Evolutionary conservation across 2,888 invertebrate species (phyloP).

Genomic region (Amorpha juglandis): DNA sequence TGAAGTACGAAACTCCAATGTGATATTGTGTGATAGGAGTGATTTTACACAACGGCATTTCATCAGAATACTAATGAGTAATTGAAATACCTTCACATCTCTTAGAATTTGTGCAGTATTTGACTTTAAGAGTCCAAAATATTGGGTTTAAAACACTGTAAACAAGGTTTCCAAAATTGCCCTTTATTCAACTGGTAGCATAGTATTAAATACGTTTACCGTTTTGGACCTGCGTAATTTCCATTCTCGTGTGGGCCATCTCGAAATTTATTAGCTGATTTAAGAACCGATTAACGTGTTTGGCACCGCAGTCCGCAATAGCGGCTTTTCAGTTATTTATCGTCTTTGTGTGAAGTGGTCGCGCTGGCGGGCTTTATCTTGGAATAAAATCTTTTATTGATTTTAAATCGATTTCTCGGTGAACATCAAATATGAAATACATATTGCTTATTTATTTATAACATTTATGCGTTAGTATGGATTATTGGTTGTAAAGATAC

Average conservation of each 20-base stretch:
- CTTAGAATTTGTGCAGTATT: too few species aligned
- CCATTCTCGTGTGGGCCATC: constrained; percentile 13
- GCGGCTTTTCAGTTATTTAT: constrained; percentile 25
- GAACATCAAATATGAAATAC: constrained; percentile 1
- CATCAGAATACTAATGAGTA: too few species aligned
- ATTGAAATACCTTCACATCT: too few species aligned
- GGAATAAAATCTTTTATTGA: constrained; percentile 30
- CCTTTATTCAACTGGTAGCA: background rate
- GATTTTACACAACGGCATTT: too few species aligned
- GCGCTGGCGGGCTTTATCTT: constrained; percentile 4
- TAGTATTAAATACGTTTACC: background rate
- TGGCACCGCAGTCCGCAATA: constrained; percentile 24
- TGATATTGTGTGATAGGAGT: too few species aligned
- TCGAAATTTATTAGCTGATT: constrained; percentile 27
- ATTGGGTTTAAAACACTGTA: background rate
- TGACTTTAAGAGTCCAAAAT: background rate
- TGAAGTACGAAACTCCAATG: too few species aligned
- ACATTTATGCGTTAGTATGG: background rate
- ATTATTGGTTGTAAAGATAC: background rate
- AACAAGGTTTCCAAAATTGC: background rate
- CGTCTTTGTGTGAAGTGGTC: constrained; percentile 22
- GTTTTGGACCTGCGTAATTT: constrained; percentile 13
- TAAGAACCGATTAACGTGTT: constrained; percentile 27
- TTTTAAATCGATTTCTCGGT: constrained; percentile 7
- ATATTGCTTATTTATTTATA: constrained; percentile 1